Base-by-base conservation (phyloP, 2,888 invertebrate species). In the Bellardia pandia region DNA sequence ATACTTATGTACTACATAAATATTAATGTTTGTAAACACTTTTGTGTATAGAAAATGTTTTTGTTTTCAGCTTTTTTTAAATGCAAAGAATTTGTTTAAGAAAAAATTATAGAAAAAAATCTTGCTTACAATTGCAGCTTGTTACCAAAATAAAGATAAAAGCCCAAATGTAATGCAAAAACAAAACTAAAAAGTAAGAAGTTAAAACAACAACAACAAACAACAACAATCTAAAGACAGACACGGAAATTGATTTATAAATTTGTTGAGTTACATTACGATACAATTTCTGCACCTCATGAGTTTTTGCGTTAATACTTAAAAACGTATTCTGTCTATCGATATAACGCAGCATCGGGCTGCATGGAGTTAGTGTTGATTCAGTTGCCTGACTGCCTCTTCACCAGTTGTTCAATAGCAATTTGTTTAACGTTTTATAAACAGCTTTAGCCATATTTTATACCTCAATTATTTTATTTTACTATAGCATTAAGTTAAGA, bases 341-440 rank as follows among this genome's bases (percentile, higher is more conserved):
- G 23, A 23, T 23, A 23, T 23, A 23, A 23, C 2, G 45, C 45
- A 45, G 45, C 45, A 40, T 37, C 23, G 8, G 51, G 8, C 7
- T 33, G 72, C 23, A 23, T 23, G 23, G 23, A 23, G 23, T 23
- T 23, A 1, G 23, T 23, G 23, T 66, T 11, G 23, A 68, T n/a
- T 14, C 56, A 78, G 14, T 48, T 62, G 58, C 30, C 45, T 64
- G 62, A n/a, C 71, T 58, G 5, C 75, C 77, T 72, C 42, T 53
- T n/a, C 45, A 75, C 78, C 78, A 85, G 85, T 87, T 77, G 66
- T 69, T 87, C 75, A 75, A 82, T 82, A 71, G 85, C 87, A 87
- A 87, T 87, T 87, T 87, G 87, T 79, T 87, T 85, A 87, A 87
- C 81, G 85, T 87, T 87, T 87, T 87, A 82, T 82, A 87, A 87